Percentiles rank a stretch among this genome's conserved stretches.
Conservation (phyloP, 2,888 invertebrate genomes). For the Melanotus villosus region DNA sequence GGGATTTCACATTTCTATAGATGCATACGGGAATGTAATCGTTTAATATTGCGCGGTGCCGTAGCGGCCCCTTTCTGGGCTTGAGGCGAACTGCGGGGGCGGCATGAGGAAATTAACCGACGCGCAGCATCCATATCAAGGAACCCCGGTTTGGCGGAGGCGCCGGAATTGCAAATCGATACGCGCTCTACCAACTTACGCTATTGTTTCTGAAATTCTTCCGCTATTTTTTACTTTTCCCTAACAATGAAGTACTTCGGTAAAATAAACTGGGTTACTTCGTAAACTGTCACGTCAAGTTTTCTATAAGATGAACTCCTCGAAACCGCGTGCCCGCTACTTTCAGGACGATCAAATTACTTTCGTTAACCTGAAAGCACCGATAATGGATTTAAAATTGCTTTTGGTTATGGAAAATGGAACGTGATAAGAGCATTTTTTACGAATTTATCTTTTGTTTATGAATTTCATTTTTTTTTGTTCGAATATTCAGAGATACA, state of each 20-base stretch:
- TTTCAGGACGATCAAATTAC: too few species aligned
- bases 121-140: constrained; percentile 60
- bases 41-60: constrained; percentile 49
- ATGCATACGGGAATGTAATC: neutral
- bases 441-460: too few species aligned
- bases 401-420: too few species aligned
- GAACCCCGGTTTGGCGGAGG: constrained; percentile 46
- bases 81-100: constrained; percentile 50
- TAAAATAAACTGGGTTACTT: too few species aligned
- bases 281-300: too few species aligned
- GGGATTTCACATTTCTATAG: constrained; percentile 53
- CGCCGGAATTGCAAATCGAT: constrained; percentile 48
- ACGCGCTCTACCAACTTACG: constrained; percentile 28
- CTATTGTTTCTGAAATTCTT: constrained; percentile 25
- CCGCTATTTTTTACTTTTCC: neutral
- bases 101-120: constrained; percentile 48
- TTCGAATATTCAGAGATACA: too few species aligned
- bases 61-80: constrained; percentile 46
- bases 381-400: too few species aligned
- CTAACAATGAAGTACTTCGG: neutral
- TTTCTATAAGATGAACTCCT: too few species aligned
- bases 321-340: too few species aligned
- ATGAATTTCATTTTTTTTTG: neutral
- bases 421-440: too few species aligned
- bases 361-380: too few species aligned